phyloP scores from a whole-genome alignment of 1,140 invertebrate species.

The Cataglyphis hispanica region DNA sequence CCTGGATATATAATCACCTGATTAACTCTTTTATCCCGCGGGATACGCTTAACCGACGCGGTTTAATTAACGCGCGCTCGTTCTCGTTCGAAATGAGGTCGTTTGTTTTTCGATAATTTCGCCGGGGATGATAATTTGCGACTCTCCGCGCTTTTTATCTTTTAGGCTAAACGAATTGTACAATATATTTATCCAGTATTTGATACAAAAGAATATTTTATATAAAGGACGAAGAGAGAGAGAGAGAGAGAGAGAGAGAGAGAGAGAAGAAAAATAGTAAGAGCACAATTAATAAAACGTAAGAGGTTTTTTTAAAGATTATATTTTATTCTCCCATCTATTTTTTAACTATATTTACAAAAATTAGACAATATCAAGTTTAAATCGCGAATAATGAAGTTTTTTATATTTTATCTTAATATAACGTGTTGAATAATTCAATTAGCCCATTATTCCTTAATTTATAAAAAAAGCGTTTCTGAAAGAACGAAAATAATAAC shows the following conservation, averaged over 20 bases:
- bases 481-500: background rate
- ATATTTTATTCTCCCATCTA: too few relatives aligned
- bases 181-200: background rate
- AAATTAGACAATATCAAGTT: too few relatives aligned
- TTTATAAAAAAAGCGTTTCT: background rate
- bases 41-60: background rate
- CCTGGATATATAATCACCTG: conserved; percentile 35
- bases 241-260: background rate
- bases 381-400: background rate
- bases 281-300: background rate
- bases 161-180: background rate
- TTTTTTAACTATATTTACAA: too few relatives aligned
- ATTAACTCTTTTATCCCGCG: conserved; percentile 38
- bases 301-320: background rate
- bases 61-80: conserved; percentile 29
- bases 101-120: background rate
- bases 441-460: too few relatives aligned
- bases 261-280: background rate
- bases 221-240: too few relatives aligned
- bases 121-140: background rate
- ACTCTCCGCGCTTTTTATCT: conserved; percentile 6
- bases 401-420: background rate
- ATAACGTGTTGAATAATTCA: background rate
- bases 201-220: background rate
- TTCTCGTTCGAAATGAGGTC: conserved; percentile 9